Conservation (phyloP, 2,888 invertebrate genomes). For the Ophion ellenae region DNA sequence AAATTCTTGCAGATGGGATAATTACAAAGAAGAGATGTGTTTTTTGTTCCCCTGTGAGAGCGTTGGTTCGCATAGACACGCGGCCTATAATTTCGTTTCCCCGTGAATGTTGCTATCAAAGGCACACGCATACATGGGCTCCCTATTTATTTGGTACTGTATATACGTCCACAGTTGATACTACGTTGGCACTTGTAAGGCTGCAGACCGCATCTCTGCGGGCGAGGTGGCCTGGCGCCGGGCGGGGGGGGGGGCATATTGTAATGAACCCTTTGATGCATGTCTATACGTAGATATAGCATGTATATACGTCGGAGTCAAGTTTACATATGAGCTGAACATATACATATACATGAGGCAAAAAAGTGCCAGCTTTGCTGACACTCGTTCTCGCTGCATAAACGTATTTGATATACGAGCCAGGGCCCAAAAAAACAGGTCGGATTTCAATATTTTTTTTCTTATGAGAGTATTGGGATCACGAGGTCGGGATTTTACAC, state of each 20-base stretch:
- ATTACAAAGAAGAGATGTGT: background rate
- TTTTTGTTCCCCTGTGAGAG: background rate
- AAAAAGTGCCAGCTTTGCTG: background rate
- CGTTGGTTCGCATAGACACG: slow-evolving; percentile 15
- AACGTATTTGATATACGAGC: too few relatives aligned
- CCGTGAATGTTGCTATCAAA: slow-evolving; percentile 8
- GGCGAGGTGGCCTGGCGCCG: background rate
- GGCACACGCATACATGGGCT: background rate
- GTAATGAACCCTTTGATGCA: slow-evolving; percentile 75
- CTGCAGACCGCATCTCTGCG: slow-evolving; percentile 64
- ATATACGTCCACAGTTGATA: slow-evolving; percentile 49
- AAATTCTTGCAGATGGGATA: background rate
- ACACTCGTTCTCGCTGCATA: too few relatives aligned
- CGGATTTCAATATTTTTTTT: too few relatives aligned
- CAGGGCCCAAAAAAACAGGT: too few relatives aligned
- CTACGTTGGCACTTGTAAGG: slow-evolving; percentile 68
- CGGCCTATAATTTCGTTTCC: slow-evolving; percentile 49
- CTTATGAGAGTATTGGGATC: too few relatives aligned
- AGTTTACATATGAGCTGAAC: background rate
- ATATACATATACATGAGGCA: background rate
- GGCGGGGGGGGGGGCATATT: slow-evolving; percentile 56
- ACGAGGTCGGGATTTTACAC: too few relatives aligned
- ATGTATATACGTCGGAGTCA: background rate
- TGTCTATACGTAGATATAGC: slow-evolving; percentile 21
- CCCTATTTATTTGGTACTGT: slow-evolving; percentile 9